Evolutionary conservation across 2,113 vertebrate genomes (phyloP).

Genomic region (Aspiorhynchus laticeps): DNA sequence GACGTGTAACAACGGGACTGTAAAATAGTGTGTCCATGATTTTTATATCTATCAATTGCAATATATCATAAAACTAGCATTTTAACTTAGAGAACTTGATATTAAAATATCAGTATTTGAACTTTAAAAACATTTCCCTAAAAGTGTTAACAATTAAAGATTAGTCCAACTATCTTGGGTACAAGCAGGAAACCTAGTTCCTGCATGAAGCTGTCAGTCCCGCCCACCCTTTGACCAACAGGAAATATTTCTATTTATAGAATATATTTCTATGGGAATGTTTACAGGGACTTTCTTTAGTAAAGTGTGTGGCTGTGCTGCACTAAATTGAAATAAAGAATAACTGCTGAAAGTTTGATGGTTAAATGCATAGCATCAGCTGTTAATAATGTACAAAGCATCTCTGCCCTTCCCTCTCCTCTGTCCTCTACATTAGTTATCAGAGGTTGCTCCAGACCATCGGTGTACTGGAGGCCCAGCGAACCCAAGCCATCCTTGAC

Average conservation of each 20-base stretch:
- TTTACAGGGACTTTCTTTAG: background rate
- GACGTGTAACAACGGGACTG: too few relatives aligned
- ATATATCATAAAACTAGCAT: too few relatives aligned
- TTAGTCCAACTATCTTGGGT: background rate
- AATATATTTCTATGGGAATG: background rate
- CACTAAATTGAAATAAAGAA: constrained; percentile 58
- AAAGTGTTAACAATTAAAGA: background rate
- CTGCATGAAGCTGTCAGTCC: background rate
- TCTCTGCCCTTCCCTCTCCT: constrained; percentile 71
- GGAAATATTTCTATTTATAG: constrained; percentile 3
- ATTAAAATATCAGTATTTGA: background rate
- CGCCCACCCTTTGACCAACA: background rate
- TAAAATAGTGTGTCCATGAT: too few relatives aligned
- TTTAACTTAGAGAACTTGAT: too few relatives aligned
- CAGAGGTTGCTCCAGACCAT: constrained; percentile 99
- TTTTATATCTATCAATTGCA: too few relatives aligned
- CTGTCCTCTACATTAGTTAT: constrained; percentile 85
- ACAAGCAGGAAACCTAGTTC: background rate
- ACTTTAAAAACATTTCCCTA: background rate
- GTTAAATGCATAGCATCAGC: constrained; percentile 54
- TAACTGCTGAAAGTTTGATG: constrained; percentile 58
- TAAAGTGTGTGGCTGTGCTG: constrained; percentile 45
- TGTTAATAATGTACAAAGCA: constrained; percentile 67
- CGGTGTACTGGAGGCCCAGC: constrained; percentile 95
- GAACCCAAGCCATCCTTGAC: constrained; percentile 95